phyloP scores from a whole-genome alignment of 2,797 vertebrate genomes.

The Enteromius radiatus region DNA sequence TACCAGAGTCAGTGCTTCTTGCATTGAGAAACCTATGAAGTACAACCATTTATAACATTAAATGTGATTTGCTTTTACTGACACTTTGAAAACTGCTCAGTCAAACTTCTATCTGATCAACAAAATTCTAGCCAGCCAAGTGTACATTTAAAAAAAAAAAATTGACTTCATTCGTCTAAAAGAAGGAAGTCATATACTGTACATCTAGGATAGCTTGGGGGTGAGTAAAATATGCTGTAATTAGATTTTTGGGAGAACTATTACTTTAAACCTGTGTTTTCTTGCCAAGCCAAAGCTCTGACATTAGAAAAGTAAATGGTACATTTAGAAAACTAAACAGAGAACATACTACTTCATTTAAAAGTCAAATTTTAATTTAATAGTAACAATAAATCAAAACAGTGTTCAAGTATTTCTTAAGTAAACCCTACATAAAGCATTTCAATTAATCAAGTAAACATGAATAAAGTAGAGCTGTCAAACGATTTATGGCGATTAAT shows the following conservation, averaged over 20 bases:
- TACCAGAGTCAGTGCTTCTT: constrained; percentile 3
- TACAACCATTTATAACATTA: not conserved
- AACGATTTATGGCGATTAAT: too few species aligned
- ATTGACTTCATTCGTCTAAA: too few species aligned
- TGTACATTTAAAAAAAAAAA: too few species aligned
- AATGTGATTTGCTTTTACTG: not conserved
- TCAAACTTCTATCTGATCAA: not conserved
- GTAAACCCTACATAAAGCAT: not conserved
- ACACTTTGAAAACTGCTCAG: not conserved
- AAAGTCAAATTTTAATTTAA: too few species aligned
- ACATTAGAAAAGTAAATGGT: not conserved
- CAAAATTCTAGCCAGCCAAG: constrained; percentile 3
- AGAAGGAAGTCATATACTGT: too few species aligned
- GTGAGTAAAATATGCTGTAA: too few species aligned
- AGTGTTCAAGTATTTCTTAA: not conserved
- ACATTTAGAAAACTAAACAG: not conserved
- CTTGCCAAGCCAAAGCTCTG: too few species aligned
- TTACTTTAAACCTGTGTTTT: too few species aligned
- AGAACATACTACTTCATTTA: not conserved
- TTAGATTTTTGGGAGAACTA: too few species aligned
- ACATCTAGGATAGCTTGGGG: too few species aligned
- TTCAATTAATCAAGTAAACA: not conserved
- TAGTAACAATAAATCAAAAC: not conserved
- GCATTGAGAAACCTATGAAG: not conserved
- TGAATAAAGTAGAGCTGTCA: too few species aligned